Evolutionary conservation across 2,888 invertebrate species (phyloP).

Genomic region (Tetheella fluctuosa): DNA sequence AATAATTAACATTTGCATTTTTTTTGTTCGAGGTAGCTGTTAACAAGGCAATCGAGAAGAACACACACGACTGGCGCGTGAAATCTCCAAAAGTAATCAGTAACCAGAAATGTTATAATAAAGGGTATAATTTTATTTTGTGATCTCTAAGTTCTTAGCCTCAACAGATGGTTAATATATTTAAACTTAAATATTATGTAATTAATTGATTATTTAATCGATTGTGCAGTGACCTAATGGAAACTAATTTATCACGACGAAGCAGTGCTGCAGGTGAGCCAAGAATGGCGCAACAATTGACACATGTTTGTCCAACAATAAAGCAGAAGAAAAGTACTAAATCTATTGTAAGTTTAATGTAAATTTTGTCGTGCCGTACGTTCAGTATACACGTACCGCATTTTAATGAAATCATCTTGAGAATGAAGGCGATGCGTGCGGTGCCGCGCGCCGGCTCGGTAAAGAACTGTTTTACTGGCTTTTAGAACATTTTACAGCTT

Average conservation of each 20-base stretch:
- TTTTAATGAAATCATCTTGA: too few relatives aligned
- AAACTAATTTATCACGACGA: slow-evolving; percentile 41
- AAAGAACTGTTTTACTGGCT: not conserved
- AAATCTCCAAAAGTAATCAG: slow-evolving; percentile 38
- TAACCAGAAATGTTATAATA: slow-evolving; percentile 40
- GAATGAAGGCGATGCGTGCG: too few relatives aligned
- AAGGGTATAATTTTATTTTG: slow-evolving; percentile 55
- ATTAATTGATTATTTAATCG: not conserved
- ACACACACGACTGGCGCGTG: slow-evolving; percentile 55
- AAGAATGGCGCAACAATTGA: slow-evolving; percentile 39
- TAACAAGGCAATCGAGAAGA: slow-evolving; percentile 60
- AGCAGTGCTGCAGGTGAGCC: slow-evolving; percentile 66
- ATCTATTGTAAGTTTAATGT: slow-evolving; percentile 29
- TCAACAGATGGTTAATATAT: too few relatives aligned
- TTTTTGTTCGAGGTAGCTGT: slow-evolving; percentile 49
- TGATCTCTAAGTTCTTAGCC: slow-evolving; percentile 3
- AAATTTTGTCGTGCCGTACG: too few relatives aligned
- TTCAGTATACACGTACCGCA: too few relatives aligned
- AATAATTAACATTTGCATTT: not conserved
- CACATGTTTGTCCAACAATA: slow-evolving; percentile 21
- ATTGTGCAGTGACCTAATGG: slow-evolving; percentile 40
- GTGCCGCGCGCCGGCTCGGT: too few relatives aligned
- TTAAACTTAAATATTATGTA: not conserved
- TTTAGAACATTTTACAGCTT: not conserved
- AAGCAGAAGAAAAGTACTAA: slow-evolving; percentile 32